phyloP scores from a whole-genome alignment of 2,113 vertebrate genomes.

The Pseudopipra pipra region DNA sequence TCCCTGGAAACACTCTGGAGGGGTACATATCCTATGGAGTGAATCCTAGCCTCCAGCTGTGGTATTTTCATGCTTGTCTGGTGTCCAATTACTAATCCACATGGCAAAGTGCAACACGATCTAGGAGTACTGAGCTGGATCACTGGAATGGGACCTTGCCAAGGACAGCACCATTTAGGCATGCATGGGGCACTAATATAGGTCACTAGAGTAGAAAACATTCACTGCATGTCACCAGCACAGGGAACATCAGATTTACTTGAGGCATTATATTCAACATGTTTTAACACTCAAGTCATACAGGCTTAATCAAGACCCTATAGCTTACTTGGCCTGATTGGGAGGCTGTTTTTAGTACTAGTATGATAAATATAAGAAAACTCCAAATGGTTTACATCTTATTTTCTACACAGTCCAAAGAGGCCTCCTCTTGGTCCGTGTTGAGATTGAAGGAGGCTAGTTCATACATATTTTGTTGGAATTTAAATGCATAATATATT shows the following conservation, averaged over 20 bases:
- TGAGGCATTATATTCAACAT: neutral
- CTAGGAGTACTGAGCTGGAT: neutral
- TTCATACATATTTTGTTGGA: neutral
- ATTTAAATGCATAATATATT: neutral
- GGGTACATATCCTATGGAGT: fast-evolving
- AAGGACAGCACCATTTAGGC: neutral
- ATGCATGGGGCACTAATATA: fast-evolving
- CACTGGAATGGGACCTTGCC: neutral
- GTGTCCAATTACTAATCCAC: neutral
- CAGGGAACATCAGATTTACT: neutral
- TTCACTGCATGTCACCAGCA: neutral
- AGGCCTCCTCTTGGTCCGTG: neutral
- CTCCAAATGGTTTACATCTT: neutral
- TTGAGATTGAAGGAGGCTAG: neutral
- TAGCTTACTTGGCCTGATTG: neutral
- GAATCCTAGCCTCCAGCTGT: neutral
- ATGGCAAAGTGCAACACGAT: neutral
- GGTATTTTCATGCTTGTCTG: neutral
- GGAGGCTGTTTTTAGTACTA: neutral
- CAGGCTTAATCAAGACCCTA: neutral
- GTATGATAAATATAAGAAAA: neutral
- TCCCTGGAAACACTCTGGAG: neutral
- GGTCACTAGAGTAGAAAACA: neutral
- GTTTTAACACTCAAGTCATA: neutral
- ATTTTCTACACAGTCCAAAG: neutral